Conservation (phyloP, 2,888 invertebrate species). For the Cantharis rufa region DNA sequence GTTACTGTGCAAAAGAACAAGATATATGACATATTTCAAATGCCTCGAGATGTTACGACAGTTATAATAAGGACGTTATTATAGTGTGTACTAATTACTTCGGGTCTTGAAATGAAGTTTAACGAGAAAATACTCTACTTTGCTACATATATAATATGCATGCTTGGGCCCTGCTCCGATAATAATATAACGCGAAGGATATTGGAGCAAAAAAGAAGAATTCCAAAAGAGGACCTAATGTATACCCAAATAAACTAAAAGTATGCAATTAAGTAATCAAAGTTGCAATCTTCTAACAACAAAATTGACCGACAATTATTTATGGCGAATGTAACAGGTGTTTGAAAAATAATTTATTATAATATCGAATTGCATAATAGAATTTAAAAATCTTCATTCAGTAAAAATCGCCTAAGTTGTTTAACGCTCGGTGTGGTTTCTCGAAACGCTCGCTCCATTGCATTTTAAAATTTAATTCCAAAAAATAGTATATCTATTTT, state of each 20-base stretch:
- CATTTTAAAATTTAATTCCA: not conserved
- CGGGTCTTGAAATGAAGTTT: not conserved
- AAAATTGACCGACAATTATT: not conserved
- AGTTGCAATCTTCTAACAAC: not conserved
- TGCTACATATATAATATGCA: too few species aligned
- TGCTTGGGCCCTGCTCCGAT: too few species aligned
- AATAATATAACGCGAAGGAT: too few species aligned
- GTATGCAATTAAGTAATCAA: not conserved
- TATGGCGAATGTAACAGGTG: not conserved
- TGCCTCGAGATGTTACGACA: slow-evolving; percentile 33
- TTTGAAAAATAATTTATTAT: not conserved
- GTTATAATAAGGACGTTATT: slow-evolving; percentile 33
- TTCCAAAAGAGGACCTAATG: not conserved
- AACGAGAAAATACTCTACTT: not conserved
- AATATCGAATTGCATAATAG: not conserved
- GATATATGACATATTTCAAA: slow-evolving; percentile 53
- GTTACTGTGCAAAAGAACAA: slow-evolving; percentile 48
- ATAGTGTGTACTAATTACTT: slow-evolving; percentile 11
- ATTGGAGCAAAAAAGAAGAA: not conserved
- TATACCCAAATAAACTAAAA: not conserved
- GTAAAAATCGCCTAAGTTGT: not conserved
- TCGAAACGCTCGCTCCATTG: not conserved
- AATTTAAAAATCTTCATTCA: not conserved
- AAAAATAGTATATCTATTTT: not conserved
- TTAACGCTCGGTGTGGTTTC: not conserved